Base-by-base conservation (phyloP, 2,888 invertebrate species). In the Scelioninae gen. 2 region DNA sequence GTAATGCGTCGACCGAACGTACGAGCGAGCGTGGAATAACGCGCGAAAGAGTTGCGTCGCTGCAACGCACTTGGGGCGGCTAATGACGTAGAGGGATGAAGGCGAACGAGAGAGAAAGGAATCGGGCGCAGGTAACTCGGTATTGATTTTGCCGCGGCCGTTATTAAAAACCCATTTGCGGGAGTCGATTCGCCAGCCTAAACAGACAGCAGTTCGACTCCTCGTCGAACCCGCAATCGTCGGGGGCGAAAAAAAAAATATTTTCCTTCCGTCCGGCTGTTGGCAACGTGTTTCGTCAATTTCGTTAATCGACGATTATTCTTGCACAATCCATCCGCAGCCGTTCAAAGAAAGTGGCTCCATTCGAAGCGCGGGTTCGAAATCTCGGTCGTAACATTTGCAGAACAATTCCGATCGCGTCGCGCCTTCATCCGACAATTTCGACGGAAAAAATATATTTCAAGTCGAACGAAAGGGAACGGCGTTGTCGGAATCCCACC, bases 21-120 rank as follows among this genome's bases (percentile, higher is more conserved):
- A 61, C 52, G 64, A 73, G 68, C 52, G 31, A 15, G 48, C 52
- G 31, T 18, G 48, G 37, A 69, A 65, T 67, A 71, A 70, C 57
- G 60, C 22, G 61, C 22, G 61, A 71, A 71, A 67, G 71, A 71
- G 53, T 71, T 68, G 65, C 69, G 61, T 70, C 46, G 45, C 53
- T 33, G 63, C 46, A 37, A 60, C 43, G 57, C 45, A 73, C 61
- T 41, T 55, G 50, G 46, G 53, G 72, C n/a, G 58, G 76, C 72
- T 80, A 80, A 80, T 80, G 79, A 79, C 76, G 75, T 77, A 76
- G 76, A 76, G 76, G 76, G 76, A 80, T 79, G 73, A 74, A 78
- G 77, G 71, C 39, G 41, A 64, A 68, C 68, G 58, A 67, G 70
- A 15, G 61, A 69, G n/a, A n/a, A n/a, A 63, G 48, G 57, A 67